Conservation (phyloP, 2,797 vertebrate genomes). For the Sylvia borin region DNA sequence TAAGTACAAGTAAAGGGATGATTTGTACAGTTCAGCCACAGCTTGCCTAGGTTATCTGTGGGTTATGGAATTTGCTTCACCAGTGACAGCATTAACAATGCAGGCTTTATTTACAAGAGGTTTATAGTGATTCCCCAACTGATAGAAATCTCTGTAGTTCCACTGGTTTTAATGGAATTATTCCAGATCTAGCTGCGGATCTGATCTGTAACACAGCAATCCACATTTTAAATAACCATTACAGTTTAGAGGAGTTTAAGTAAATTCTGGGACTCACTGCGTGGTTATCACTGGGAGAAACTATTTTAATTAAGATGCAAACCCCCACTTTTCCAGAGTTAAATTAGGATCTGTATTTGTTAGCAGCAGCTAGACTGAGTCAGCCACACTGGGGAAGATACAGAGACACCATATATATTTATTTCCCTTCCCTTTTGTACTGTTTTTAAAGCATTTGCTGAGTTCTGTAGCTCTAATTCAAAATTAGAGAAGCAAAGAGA, state of each 20-base stretch:
- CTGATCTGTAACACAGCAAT: constrained; percentile 23
- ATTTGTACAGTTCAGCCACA: not conserved
- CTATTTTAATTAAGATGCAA: constrained; percentile 2
- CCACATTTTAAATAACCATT: constrained; percentile 28
- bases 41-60: constrained; percentile 14
- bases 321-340: not conserved
- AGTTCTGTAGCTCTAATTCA: not conserved
- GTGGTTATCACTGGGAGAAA: not conserved
- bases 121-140: constrained; percentile 39
- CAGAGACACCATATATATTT: not conserved
- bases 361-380: constrained; percentile 22
- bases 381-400: not conserved
- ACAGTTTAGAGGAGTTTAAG: not conserved
- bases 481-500: not conserved
- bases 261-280: not conserved
- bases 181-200: constrained; percentile 39
- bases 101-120: constrained; percentile 38
- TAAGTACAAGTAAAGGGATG: not conserved
- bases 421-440: not conserved
- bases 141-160: constrained; percentile 43
- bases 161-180: constrained; percentile 54
- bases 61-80: constrained; percentile 20
- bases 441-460: not conserved
- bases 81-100: constrained; percentile 45
- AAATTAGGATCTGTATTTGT: constrained; percentile 22